Evolutionary conservation across 2,888 invertebrate species (phyloP).

Genomic region (Hermaeophaga mercurialis): DNA sequence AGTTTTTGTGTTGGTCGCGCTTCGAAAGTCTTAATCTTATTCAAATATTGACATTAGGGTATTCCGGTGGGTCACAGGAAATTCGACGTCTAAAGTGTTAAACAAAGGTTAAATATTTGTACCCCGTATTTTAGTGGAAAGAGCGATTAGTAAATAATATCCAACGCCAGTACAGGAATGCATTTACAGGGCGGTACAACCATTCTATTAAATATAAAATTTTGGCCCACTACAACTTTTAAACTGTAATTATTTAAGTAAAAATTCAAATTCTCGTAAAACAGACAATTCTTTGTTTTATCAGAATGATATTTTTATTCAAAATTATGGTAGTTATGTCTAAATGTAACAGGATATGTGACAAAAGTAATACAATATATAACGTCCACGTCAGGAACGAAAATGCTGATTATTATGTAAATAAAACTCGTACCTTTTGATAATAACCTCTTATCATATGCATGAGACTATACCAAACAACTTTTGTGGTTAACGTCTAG

Average conservation of each 20-base stretch:
- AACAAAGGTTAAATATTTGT: slow-evolving; percentile 51
- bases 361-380: slow-evolving; percentile 29
- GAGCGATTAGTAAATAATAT: slow-evolving; percentile 6
- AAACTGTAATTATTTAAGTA: too few species aligned
- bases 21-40: too few species aligned
- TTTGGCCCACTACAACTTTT: too few species aligned
- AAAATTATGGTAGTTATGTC: too few species aligned
- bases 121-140: slow-evolving; percentile 24
- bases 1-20: too few species aligned
- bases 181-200: background rate
- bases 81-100: slow-evolving; percentile 48
- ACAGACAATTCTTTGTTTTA: too few species aligned
- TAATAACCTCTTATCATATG: slow-evolving; percentile 38
- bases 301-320: too few species aligned
- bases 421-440: slow-evolving; percentile 38
- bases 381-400: slow-evolving; percentile 29
- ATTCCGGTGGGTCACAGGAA: slow-evolving; percentile 50
- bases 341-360: background rate
- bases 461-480: slow-evolving; percentile 27
- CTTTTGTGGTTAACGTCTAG: slow-evolving; percentile 24
- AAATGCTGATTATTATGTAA: slow-evolving; percentile 43
- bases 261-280: too few species aligned
- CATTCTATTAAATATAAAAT: too few species aligned
- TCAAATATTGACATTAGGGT: background rate
- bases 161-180: background rate